Conservation (phyloP, 2,888 invertebrate species). For the Watsonalla binaria region DNA sequence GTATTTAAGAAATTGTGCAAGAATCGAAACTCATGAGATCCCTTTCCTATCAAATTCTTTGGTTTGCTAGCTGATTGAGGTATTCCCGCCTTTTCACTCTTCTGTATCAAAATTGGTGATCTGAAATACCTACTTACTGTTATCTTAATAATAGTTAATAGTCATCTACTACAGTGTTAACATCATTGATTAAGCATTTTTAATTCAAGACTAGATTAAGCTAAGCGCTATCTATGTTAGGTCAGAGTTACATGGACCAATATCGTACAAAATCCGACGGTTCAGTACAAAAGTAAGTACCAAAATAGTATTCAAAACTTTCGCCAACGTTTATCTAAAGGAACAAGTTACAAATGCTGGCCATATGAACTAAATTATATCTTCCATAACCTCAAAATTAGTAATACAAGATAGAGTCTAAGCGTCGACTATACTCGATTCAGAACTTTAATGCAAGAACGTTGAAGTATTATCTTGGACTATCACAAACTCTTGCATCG, state of each 20-base stretch:
- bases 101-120: constrained; percentile 47
- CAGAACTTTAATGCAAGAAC: too few species aligned
- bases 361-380: constrained; percentile 19
- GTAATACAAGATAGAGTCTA: constrained; percentile 10
- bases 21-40: constrained; percentile 37
- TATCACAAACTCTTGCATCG: constrained; percentile 28
- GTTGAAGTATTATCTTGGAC: constrained; percentile 21
- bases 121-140: constrained; percentile 44
- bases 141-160: constrained; percentile 60
- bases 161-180: constrained; percentile 39
- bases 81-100: constrained; percentile 1
- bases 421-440: constrained; percentile 4
- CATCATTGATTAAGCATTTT: constrained; percentile 46
- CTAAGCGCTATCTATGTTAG: constrained; percentile 56
- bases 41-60: constrained; percentile 5
- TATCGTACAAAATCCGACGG: constrained; percentile 55
- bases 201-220: constrained; percentile 52
- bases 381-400: constrained; percentile 14
- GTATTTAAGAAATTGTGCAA: constrained; percentile 71
- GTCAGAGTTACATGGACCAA: constrained; percentile 64
- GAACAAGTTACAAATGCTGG: constrained; percentile 4
- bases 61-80: not conserved
- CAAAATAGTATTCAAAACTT: constrained; percentile 66
- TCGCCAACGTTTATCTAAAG: constrained; percentile 17
- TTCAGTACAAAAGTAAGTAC: constrained; percentile 70